Base-by-base conservation (phyloP, 2,888 invertebrate species). In the Linnaemya tessellans region DNA sequence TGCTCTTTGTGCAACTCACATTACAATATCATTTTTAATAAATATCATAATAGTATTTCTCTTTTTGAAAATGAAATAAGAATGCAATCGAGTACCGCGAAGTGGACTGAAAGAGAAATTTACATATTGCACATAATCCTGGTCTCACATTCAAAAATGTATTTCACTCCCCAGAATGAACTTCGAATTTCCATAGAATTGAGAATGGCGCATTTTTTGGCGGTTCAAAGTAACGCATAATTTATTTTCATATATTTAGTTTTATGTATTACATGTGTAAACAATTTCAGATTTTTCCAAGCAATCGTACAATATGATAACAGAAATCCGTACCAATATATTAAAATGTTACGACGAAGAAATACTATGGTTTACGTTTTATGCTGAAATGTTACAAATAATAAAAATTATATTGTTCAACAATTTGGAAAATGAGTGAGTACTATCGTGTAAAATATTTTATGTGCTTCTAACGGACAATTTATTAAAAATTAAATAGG, bases 201-300 rank as follows among this genome's bases (percentile, higher is more conserved):
- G 1, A 86, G 84, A 49, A 87, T 89, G 51, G 86, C 89, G 0
- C 84, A 87, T 65, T 89, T 88, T 58, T 74, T 89, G 22, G 88
- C 88, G 13, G 35, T 80, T 1, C 88, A 88, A 68, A 89, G 89
- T 89, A 46, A 25, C 35, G 11, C 2, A 38, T 1, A 62, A 9
- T 38, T 38, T 38, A 35, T 1, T 38, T 62, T 18, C 15, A 38
- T 0, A 62, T 30, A 38, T 43, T 65, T n/a, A n/a, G n/a, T n/a
- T 15, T 7, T 58, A n/a, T 30, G 1, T n/a, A n/a, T 65, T 10
- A 43, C 13, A 3, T 43, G n/a, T 62, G 3, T 5, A 30, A 22
- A 25, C 0, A 54, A 18, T 79, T 85, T 49, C 30, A 89, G 89
- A 89, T 35, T 89, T 89, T 65, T 80, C 88, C 1, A 70, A 86